These are phyloP conservation scores for Hydrolagus affinis DNA, from an alignment of 2,113 vertebrate genomes.

Conservation along the genomic window DNA sequence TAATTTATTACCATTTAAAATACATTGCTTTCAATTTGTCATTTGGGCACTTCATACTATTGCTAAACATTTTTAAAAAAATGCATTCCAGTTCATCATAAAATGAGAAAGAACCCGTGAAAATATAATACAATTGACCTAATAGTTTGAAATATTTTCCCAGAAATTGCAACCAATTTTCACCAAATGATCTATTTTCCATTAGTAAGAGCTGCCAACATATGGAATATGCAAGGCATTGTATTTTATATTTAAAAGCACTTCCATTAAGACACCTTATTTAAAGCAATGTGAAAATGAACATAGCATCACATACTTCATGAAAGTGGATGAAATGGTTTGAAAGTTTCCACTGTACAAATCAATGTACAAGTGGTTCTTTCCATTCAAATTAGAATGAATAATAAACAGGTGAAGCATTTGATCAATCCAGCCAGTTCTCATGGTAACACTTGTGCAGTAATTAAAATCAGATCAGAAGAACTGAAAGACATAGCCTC, in stretches of 20 bases:
- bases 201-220: background rate
- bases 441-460: background rate
- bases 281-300: background rate
- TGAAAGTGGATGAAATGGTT: background rate
- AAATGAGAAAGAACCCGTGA: background rate
- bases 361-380: background rate
- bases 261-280: background rate
- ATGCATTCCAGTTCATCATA: slow-evolving; percentile 8
- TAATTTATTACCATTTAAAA: slow-evolving; percentile 30
- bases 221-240: background rate
- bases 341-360: background rate
- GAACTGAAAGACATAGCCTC: background rate
- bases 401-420: background rate
- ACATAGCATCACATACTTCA: background rate
- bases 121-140: slow-evolving; percentile 1
- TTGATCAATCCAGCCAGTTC: background rate
- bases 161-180: background rate
- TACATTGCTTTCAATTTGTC: slow-evolving; percentile 9
- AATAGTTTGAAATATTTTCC: background rate
- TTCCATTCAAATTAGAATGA: background rate
- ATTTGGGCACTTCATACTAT: background rate
- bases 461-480: slow-evolving; percentile 1
- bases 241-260: background rate
- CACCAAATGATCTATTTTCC: background rate
- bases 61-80: slow-evolving; percentile 11